Base-by-base conservation (phyloP, 2,888 invertebrate genomes). In the Andrena praecox region DNA sequence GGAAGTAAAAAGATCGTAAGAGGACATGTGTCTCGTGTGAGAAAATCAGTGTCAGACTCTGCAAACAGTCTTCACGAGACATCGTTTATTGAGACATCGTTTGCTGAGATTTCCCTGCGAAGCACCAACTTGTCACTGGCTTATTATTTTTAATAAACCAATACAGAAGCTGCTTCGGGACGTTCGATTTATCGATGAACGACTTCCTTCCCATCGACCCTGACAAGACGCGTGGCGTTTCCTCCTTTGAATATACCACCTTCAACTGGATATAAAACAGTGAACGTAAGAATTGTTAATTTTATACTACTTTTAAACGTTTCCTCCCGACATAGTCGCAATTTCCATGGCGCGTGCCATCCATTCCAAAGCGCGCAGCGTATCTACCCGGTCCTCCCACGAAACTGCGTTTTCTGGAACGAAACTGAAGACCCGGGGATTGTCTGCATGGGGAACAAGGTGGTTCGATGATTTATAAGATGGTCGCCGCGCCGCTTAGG, bases 111-210 rank as follows among this genome's bases (percentile, higher is more conserved):
- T 50, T 60, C 5, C 12, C 24, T 10, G 20, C 33, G 29, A 48
- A 63, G 62, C 12, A 27, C n/a, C 59, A 78, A 68, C 68, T 78
- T 68, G 42, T 76, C 77, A 10, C 12, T 24, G 52, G 48, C n/a
- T 12, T 48, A 68, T 77, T 68, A 77, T 76, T 68, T 78, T 76
- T 78, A 62, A 67, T 63, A 76, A 68, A 67, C 60, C 24, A n/a
- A 3, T 20, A n/a, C n/a, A 20, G 50, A 10, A 52, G 48, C 12
- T 33, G 24, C 5, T 16, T 35, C 24, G n/a, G 24, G 52, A 31
- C 12, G 29, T 60, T 63, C 63, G n/a, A 60, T 75, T 64, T 66
- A 77, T 77, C 42, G 77, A 20, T 20, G 0, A 66, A 10, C 56
- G 27, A n/a, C 7, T 56, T 50, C 35, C 16, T 27, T 66, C 50